A percentile compares a stretch with the other conserved stretches of the same genome.
Evolutionary conservation across 92 coral and sea anemone genomes (phyloP).

Genomic region (Palythoa caribaeorum): DNA sequence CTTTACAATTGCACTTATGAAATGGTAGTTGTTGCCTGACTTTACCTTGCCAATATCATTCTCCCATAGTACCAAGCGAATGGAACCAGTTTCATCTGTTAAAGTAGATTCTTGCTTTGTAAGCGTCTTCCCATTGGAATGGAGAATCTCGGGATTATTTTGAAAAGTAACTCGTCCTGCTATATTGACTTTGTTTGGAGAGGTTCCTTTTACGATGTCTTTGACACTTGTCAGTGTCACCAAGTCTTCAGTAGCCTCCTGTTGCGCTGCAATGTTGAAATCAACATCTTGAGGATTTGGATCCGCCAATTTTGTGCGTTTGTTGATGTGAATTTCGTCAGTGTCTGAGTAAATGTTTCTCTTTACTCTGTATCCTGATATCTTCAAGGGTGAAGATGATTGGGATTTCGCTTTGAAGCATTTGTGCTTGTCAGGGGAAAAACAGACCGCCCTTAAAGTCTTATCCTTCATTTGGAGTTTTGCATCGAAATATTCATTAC

Average conservation of each 20-base stretch:
- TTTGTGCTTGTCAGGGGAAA: conserved; percentile 46
- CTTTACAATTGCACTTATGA: conserved; percentile 44
- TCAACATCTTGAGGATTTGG: conserved; percentile 8
- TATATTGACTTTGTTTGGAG: conserved; percentile 17
- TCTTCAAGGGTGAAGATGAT: conserved; percentile 38
- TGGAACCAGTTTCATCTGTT: conserved; percentile 67
- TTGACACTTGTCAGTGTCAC: conserved; percentile 6
- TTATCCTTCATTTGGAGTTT: conserved; percentile 46
- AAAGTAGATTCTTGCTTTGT: conserved; percentile 53
- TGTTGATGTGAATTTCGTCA: conserved; percentile 51
- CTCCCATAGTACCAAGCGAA: conserved; percentile 59
- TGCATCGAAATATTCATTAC: conserved; percentile 53
- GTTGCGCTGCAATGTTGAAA: not conserved
- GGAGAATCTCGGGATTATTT: conserved; percentile 2
- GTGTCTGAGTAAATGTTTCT: conserved; percentile 30
- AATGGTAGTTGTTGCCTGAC: conserved; percentile 45
- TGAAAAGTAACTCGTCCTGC: conserved; percentile 18
- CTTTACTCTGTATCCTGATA: conserved; percentile 22
- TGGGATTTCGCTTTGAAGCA: conserved; percentile 41
- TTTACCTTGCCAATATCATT: conserved; percentile 48
- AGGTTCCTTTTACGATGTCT: conserved; percentile 1
- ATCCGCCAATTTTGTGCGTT: conserved; percentile 32
- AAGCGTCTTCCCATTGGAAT: conserved; percentile 48
- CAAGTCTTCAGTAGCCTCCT: not conserved
- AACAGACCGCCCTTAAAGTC: conserved; percentile 53